phyloP scores from a whole-genome alignment of 1,140 invertebrate genomes.

The Drosophila baimaii region DNA sequence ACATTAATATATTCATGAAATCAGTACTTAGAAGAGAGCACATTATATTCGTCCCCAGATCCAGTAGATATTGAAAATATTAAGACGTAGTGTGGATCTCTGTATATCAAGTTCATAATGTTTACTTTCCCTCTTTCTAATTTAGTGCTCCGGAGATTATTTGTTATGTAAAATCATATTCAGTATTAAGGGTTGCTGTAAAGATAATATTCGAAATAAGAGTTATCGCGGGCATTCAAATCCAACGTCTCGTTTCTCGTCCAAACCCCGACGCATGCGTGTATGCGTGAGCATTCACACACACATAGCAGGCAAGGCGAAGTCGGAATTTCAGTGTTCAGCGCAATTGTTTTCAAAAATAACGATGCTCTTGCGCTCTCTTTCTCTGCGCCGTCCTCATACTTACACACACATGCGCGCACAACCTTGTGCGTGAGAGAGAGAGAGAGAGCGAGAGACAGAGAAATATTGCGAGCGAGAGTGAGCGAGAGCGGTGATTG shows the following conservation, averaged over 20 bases:
- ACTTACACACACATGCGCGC: constrained; percentile 9
- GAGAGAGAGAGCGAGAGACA: constrained; percentile 4
- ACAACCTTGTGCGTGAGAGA: constrained; percentile 6
- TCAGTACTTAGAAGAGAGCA: background rate
- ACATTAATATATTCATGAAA: background rate
- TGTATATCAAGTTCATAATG: background rate
- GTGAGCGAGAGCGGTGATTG: constrained; percentile 5
- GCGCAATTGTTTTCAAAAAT: constrained; percentile 75
- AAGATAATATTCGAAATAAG: constrained; percentile 47
- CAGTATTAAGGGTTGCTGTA: constrained; percentile 62
- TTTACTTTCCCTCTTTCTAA: constrained; percentile 24
- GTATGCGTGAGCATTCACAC: constrained; percentile 48
- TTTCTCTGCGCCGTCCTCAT: background rate
- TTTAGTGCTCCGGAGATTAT: constrained; percentile 33
- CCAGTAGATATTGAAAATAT: background rate
- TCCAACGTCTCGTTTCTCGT: constrained; percentile 56
- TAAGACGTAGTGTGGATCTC: background rate
- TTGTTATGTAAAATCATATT: constrained; percentile 27
- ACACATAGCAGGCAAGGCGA: constrained; percentile 32
- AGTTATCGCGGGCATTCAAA: constrained; percentile 59
- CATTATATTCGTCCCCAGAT: background rate
- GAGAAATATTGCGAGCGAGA: background rate
- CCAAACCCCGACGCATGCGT: constrained; percentile 16
- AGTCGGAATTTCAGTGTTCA: constrained; percentile 58
- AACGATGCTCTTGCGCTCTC: constrained; percentile 61